These are phyloP conservation scores for Aplocera efformata DNA, from an alignment of 2,888 invertebrate genomes.

Conservation along the genomic window DNA sequence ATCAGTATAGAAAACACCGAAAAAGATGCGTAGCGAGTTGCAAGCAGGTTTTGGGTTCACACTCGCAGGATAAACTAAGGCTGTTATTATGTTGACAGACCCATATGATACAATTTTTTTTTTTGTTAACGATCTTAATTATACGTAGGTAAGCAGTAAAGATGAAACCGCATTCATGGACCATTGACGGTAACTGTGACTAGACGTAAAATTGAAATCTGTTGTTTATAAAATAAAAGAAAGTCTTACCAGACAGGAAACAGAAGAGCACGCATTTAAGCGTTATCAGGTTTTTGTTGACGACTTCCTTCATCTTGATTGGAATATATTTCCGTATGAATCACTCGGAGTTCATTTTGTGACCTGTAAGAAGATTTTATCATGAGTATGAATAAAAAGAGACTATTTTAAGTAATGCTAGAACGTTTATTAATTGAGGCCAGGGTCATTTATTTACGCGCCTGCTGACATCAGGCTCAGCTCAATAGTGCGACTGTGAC, in stretches of 20 bases:
- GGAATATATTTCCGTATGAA: slow-evolving; percentile 13
- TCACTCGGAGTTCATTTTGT: slow-evolving; percentile 22
- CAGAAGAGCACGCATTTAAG: slow-evolving; percentile 90
- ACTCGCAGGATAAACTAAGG: too few relatives aligned
- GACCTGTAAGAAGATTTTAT: slow-evolving; percentile 21
- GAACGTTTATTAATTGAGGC: slow-evolving; percentile 44
- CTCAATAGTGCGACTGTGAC: slow-evolving; percentile 24
- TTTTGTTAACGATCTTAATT: too few relatives aligned
- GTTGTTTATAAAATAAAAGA: background rate
- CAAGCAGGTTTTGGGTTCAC: too few relatives aligned
- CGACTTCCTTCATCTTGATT: slow-evolving; percentile 58
- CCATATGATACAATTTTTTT: too few relatives aligned
- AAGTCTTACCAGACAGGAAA: slow-evolving; percentile 86
- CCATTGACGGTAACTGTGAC: too few relatives aligned
- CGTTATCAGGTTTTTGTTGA: slow-evolving; percentile 87
- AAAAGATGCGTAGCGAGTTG: too few relatives aligned
- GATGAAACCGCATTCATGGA: too few relatives aligned
- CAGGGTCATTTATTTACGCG: slow-evolving; percentile 59
- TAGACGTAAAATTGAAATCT: too few relatives aligned
- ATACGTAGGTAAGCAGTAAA: too few relatives aligned
- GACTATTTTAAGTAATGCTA: too few relatives aligned
- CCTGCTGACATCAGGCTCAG: slow-evolving; percentile 43
- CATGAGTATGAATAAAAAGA: background rate
- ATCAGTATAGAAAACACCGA: too few relatives aligned
- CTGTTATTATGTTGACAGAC: too few relatives aligned